Conservation (phyloP, 2,113 vertebrate species). For the Corythornis vintsioides region DNA sequence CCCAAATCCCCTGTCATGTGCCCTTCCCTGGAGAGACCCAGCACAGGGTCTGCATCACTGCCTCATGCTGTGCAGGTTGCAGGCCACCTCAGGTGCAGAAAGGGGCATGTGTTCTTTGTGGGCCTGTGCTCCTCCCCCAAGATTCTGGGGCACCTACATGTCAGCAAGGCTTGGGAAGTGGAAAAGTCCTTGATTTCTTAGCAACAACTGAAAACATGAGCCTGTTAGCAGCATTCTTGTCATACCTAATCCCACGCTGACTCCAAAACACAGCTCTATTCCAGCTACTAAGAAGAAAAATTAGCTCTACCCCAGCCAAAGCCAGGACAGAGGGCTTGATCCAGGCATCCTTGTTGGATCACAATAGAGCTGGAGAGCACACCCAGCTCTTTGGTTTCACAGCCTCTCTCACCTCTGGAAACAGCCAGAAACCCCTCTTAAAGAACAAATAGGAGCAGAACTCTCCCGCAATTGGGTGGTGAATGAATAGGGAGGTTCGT, state of each 20-base stretch:
- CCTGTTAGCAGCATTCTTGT: not conserved
- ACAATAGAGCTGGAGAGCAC: fast-evolving
- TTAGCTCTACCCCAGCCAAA: not conserved
- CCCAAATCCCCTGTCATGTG: fast-evolving
- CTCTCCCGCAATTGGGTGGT: not conserved
- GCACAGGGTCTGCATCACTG: not conserved
- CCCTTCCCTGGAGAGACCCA: not conserved
- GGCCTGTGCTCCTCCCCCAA: not conserved
- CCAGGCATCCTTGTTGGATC: fast-evolving
- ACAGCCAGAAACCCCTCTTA: not conserved
- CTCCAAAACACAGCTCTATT: not conserved
- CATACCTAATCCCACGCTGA: not conserved
- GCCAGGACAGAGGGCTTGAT: not conserved
- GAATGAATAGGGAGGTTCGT: not conserved
- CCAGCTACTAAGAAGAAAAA: not conserved
- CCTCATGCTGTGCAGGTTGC: not conserved
- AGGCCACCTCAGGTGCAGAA: fast-evolving
- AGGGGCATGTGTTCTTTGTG: fast-evolving
- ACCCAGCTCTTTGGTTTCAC: not conserved
- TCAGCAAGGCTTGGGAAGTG: not conserved
- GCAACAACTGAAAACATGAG: not conserved
- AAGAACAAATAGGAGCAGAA: not conserved
- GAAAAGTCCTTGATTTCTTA: not conserved
- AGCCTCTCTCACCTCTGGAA: not conserved
- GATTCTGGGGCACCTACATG: not conserved